Percentiles rank a stretch among this genome's conserved stretches.
Evolutionary conservation across 2,797 vertebrate species (phyloP).

Genomic region (Lerista edwardsae): DNA sequence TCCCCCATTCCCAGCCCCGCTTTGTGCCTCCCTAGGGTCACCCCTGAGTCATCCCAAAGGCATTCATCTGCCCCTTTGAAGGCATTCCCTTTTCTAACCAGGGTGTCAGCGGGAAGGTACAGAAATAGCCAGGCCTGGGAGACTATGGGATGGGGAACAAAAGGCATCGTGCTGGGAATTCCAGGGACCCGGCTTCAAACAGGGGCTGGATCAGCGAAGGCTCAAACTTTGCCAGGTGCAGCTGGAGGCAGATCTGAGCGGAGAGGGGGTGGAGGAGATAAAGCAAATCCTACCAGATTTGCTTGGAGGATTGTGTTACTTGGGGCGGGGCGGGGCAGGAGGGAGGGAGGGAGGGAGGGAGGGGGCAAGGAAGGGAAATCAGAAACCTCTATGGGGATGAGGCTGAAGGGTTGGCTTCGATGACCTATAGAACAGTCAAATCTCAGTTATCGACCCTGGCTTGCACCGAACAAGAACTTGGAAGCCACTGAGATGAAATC

Average conservation of each 20-base stretch:
- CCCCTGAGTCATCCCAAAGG: slow-evolving; percentile 7
- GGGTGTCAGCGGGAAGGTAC: slow-evolving; percentile 10
- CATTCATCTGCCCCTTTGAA: slow-evolving; percentile 19
- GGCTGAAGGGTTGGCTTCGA: not conserved
- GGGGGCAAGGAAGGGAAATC: not conserved
- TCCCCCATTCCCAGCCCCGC: no score
- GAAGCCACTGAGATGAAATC: not conserved
- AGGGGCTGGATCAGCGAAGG: slow-evolving; percentile 31
- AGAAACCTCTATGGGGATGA: not conserved
- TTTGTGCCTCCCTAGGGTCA: not conserved
- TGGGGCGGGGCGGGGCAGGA: not conserved
- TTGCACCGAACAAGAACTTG: no score
- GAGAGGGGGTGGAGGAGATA: slow-evolving; percentile 5
- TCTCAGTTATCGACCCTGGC: not conserved
- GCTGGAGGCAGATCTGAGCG: slow-evolving; percentile 21
- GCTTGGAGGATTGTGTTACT: slow-evolving; percentile 22
- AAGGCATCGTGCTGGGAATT: slow-evolving; percentile 31
- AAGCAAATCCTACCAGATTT: slow-evolving; percentile 18
- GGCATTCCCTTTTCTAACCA: slow-evolving; percentile 5
- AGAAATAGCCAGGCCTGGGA: slow-evolving; percentile 30
- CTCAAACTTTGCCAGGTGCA: slow-evolving; percentile 37
- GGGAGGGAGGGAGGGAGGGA: not conserved
- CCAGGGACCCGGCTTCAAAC: slow-evolving; percentile 34
- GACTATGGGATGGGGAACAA: slow-evolving; percentile 42
- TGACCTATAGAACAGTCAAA: not conserved